phyloP scores from a whole-genome alignment of 2,888 invertebrate genomes.

The Meiosimyza decipiens region DNA sequence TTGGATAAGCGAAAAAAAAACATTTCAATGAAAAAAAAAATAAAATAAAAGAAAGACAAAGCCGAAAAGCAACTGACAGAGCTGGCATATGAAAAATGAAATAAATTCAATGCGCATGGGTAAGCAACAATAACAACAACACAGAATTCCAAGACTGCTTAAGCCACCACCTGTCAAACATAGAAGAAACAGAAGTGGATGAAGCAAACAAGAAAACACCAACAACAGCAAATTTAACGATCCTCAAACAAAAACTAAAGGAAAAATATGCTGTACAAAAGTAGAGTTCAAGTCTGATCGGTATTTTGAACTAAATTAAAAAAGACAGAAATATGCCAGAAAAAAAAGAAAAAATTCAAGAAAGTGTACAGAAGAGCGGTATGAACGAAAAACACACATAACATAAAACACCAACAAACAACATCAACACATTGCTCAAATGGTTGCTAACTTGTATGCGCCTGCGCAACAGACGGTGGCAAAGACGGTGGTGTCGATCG shows the following conservation, averaged over 20 bases:
- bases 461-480: slow-evolving; percentile 29
- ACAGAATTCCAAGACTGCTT: slow-evolving; percentile 4
- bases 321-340: slow-evolving; percentile 1
- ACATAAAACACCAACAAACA: slow-evolving; percentile 1
- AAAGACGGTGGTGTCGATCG: slow-evolving; percentile 8
- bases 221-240: slow-evolving; percentile 24
- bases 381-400: background rate
- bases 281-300: slow-evolving; percentile 28
- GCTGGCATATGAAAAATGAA: slow-evolving; percentile 31
- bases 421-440: slow-evolving; percentile 15
- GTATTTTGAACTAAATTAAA: slow-evolving; percentile 29
- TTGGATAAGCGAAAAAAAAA: slow-evolving; percentile 45
- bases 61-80: background rate
- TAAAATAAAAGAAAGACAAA: slow-evolving; percentile 1
- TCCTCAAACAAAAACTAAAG: slow-evolving; percentile 9
- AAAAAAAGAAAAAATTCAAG: background rate
- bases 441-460: slow-evolving; percentile 25
- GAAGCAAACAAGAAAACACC: slow-evolving; percentile 29
- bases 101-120: slow-evolving; percentile 23
- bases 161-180: slow-evolving; percentile 63
- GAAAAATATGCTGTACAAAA: slow-evolving; percentile 8
- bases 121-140: slow-evolving; percentile 4
- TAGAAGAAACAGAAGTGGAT: slow-evolving; percentile 34
- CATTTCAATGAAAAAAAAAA: background rate
- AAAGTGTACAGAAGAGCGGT: slow-evolving; percentile 4